Evolutionary conservation across 1,140 invertebrate species (phyloP).

Genomic region (Antheraea pernyi): DNA sequence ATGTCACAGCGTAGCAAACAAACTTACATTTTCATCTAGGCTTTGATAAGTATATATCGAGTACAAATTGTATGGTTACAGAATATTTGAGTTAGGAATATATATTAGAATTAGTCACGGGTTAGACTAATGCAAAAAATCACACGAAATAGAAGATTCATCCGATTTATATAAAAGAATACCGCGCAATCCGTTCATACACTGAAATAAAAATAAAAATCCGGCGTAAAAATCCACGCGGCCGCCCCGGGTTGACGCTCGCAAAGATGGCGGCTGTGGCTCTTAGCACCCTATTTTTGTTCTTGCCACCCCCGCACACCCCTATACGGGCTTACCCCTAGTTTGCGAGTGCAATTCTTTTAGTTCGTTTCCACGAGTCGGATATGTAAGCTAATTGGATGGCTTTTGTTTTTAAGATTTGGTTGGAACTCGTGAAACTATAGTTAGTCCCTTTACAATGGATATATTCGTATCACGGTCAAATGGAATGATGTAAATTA

Average conservation of each 20-base stretch:
- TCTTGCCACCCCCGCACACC: constrained; percentile 8
- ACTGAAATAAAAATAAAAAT: background rate
- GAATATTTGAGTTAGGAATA: no score
- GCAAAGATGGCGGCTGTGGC: constrained; percentile 7
- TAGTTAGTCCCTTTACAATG: background rate
- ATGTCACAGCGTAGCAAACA: no score
- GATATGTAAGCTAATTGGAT: constrained; percentile 6
- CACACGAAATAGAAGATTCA: no score
- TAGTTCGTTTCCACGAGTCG: constrained; percentile 4
- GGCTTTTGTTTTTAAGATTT: background rate
- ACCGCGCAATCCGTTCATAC: background rate
- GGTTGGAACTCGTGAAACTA: background rate
- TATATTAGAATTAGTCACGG: no score
- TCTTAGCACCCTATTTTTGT: constrained; percentile 13
- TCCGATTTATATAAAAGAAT: no score
- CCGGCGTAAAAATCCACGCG: background rate
- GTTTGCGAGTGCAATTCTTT: constrained; percentile 2
- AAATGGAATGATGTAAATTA: no score
- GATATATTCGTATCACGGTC: no score
- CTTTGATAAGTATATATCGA: no score
- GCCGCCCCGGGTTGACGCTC: background rate
- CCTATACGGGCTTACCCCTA: background rate
- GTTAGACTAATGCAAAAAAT: no score
- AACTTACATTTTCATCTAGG: no score
- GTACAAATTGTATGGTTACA: no score